Conservation (phyloP, 2,888 invertebrate genomes). For the Endotricha flammealis region DNA sequence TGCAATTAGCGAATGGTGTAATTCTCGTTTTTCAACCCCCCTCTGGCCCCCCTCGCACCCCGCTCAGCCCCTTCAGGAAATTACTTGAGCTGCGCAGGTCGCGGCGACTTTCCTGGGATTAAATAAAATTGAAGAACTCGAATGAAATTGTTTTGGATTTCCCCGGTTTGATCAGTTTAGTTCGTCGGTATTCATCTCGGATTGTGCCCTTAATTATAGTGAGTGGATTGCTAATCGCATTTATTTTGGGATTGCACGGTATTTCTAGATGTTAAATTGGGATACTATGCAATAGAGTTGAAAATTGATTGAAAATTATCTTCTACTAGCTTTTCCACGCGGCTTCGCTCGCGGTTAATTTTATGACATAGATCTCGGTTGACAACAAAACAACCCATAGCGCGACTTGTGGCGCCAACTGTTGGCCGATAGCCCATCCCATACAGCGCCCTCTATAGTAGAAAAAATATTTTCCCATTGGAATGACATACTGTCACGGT, state of each 20-base stretch:
- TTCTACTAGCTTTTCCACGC: no score
- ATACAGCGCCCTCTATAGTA: no score
- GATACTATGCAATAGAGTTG: no score
- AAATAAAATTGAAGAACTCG: conserved; percentile 69
- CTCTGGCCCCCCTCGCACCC: conserved; percentile 29
- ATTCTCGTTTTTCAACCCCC: conserved; percentile 71
- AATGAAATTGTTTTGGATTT: conserved; percentile 69
- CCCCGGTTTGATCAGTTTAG: conserved; percentile 52
- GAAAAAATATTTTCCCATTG: no score
- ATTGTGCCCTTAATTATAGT: conserved; percentile 56
- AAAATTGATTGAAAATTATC: no score
- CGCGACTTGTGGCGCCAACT: no score
- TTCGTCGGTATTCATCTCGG: conserved; percentile 41
- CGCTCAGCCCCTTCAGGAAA: conserved; percentile 52
- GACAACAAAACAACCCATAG: no score
- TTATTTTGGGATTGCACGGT: conserved; percentile 39
- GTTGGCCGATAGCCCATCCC: no score
- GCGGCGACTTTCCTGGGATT: conserved; percentile 60
- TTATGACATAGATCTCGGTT: no score
- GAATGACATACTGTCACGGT: no score
- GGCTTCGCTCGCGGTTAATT: no score
- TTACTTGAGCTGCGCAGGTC: conserved; percentile 68
- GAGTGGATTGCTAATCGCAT: conserved; percentile 59
- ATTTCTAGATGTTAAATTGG: no score
- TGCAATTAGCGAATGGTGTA: conserved; percentile 76